Evolutionary conservation across 2,888 invertebrate genomes (phyloP), one percentile per base, ranked within the genome.

Genomic region (Coleophora flavipennella): DNA sequence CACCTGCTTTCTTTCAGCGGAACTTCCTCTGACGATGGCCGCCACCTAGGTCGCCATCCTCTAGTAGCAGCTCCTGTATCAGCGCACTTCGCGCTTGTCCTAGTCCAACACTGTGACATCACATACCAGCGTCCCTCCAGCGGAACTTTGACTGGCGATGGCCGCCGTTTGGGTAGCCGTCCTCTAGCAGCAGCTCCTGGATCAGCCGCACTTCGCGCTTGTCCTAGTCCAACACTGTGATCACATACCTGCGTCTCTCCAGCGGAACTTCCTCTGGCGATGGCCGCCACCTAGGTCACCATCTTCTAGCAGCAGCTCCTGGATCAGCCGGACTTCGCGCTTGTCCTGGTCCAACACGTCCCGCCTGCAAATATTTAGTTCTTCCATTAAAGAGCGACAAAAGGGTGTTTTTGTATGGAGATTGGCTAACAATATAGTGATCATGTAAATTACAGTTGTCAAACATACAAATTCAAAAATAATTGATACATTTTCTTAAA

Each of bases 221-320:
- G 20, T 20, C 20, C 20, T 20, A 6, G 20, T 20, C 20, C 6
- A 20, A 72, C 44, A 96, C 80, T n/a, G n/a, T n/a, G n/a, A 35
- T 53, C n/a, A n/a, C n/a, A n/a, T n/a, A 87, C 92, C 91, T 41
- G 91, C 87, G 71, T 95, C 92, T 56, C 87, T 92, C 97, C 96
- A 97, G 46, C 90, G 88, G 65, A 97, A 97, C 61, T 93, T 91
- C 26, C 94, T 81, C 56, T 91, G 90, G 3, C 96, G 85, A 8
- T 91, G 91, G 2, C 90, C 88, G 1, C 89, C 92, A 20, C 93
- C 93, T 51, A 93, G 89, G 57, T 97, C 97, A 0, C 95, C 95
- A 59, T 97, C 96, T 63, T 96, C 95, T 29, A 97, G 89, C 25
- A 96, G 85, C 63, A 95, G 78, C 62, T 97, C 96, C 65, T 97